Evolutionary conservation across 2,797 vertebrate species (phyloP).

Genomic region (Pseudopleuronectes americanus): DNA sequence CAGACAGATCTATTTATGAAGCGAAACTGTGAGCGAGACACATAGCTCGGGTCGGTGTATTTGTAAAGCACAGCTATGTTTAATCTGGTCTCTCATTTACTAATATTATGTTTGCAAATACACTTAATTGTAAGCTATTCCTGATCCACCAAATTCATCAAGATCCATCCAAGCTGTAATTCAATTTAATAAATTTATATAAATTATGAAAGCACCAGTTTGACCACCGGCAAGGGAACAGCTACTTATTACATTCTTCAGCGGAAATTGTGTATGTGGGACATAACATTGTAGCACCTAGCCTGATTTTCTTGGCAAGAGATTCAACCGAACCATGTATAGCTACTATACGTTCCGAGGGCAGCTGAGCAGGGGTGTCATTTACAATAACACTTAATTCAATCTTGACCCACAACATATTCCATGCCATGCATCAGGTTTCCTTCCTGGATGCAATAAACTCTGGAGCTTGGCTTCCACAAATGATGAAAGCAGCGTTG

Average conservation of each 20-base stretch:
- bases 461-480: no score
- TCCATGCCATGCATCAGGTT: background rate
- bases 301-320: conserved; percentile 22
- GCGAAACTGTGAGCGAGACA: conserved; percentile 27
- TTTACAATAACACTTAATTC: conserved; percentile 32
- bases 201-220: conserved; percentile 36
- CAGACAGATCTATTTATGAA: conserved; percentile 55
- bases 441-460: no score
- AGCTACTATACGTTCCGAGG: conserved; percentile 17
- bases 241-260: conserved; percentile 28
- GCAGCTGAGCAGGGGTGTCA: conserved; percentile 43
- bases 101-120: conserved; percentile 24
- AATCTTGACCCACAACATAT: background rate
- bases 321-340: conserved; percentile 28
- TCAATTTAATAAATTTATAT: background rate
- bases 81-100: conserved; percentile 59
- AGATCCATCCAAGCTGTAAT: conserved; percentile 1
- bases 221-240: conserved; percentile 30
- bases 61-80: conserved; percentile 26
- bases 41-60: background rate
- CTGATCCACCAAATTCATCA: conserved; percentile 9
- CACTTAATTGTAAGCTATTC: conserved; percentile 47
- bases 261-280: conserved; percentile 7
- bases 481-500: no score
- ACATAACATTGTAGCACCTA: conserved; percentile 32